Percentiles rank a stretch among this genome's conserved stretches.
phyloP scores from a whole-genome alignment of 2,113 vertebrate genomes.

The Xenopus borealis region DNA sequence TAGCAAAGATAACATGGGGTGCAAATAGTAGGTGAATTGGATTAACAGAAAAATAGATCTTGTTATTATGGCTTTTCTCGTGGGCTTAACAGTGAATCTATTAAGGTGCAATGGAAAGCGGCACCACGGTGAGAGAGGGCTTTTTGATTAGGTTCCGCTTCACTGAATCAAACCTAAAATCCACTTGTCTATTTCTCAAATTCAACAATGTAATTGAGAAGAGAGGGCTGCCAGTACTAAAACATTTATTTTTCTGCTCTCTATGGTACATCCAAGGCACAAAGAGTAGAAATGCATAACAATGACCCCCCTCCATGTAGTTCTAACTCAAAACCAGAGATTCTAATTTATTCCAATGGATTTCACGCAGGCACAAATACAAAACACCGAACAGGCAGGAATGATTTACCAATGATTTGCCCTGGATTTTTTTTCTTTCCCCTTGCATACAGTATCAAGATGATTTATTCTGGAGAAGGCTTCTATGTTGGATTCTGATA shows the following conservation, averaged over 20 bases:
- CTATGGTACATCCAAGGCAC: not conserved
- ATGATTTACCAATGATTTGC: not conserved
- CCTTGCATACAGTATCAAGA: not conserved
- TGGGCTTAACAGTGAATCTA: slow-evolving; percentile 14
- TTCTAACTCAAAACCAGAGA: not conserved
- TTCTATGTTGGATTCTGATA: not conserved
- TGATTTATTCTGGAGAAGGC: not conserved
- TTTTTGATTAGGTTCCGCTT: slow-evolving; percentile 3
- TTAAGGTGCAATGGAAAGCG: slow-evolving; percentile 1
- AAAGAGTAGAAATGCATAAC: not conserved
- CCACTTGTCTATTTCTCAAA: not conserved
- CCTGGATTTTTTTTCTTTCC: not conserved
- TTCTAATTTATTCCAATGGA: not conserved
- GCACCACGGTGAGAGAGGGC: not conserved
- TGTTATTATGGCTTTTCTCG: slow-evolving; percentile 7
- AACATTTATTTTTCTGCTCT: not conserved
- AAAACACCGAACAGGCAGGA: not conserved
- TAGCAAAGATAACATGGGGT: not conserved
- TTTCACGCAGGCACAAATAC: not conserved
- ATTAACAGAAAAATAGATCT: slow-evolving; percentile 18
- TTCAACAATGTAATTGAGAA: slow-evolving; percentile 15
- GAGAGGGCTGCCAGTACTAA: not conserved
- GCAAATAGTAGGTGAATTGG: not conserved
- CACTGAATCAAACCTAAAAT: slow-evolving; percentile 1
- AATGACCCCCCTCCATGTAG: not conserved